These are phyloP conservation scores for Epirrhoe tristata DNA, from an alignment of 2,888 invertebrate genomes.

Conservation along the genomic window DNA sequence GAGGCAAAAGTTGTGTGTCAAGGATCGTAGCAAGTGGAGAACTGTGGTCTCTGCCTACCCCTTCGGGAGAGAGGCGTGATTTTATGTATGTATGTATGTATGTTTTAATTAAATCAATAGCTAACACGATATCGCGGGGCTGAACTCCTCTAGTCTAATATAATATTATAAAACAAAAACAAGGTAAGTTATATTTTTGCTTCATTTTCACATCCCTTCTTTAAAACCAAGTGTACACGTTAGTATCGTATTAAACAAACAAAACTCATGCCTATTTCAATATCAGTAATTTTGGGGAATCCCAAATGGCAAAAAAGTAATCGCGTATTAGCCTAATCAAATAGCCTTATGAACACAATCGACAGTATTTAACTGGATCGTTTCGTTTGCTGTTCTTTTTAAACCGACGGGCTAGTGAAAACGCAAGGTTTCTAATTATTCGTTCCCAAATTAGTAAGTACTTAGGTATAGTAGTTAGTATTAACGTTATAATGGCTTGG, in stretches of 20 bases:
- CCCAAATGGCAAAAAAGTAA: conserved; percentile 46
- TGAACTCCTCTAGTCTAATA: no score
- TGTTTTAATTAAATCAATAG: no score
- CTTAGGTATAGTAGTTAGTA: not conserved
- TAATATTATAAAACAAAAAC: no score
- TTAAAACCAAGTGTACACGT: not conserved
- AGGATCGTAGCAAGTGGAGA: no score
- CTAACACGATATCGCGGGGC: no score
- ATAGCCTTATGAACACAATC: conserved; percentile 13
- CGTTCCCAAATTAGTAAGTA: not conserved
- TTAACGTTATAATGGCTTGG: no score
- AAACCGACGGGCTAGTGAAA: not conserved
- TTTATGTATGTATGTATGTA: no score
- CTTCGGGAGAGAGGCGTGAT: no score
- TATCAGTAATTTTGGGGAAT: conserved; percentile 57
- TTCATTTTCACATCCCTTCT: not conserved
- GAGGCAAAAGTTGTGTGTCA: no score
- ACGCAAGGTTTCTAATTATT: not conserved
- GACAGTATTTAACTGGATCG: conserved; percentile 16
- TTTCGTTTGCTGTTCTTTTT: conserved; percentile 9
- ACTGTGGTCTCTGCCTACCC: no score
- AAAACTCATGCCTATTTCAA: conserved; percentile 46
- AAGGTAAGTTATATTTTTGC: no score
- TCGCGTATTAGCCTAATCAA: conserved; percentile 40
- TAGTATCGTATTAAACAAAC: conserved; percentile 34